Base-by-base conservation (phyloP, 2,113 vertebrate genomes). In the Sphyrna mokarran region DNA sequence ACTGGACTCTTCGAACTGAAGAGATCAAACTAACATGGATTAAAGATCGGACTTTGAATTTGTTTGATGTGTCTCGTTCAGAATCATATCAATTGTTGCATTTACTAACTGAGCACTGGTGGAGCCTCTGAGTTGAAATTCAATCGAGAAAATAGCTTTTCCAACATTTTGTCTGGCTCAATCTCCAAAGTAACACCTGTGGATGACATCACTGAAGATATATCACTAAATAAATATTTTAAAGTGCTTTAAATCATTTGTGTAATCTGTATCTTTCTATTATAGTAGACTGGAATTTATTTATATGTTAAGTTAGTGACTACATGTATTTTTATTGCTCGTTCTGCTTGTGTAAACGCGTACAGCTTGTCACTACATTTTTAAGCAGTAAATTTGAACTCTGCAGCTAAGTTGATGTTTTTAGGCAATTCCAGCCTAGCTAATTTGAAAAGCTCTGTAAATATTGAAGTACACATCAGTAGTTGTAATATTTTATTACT, bases 401-500 rank as follows among this genome's bases (percentile, higher is more conserved):
- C 66, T 37, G 63, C 63, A 69, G 91, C n/a, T 40, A 94, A 43
- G 66, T 90, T 90, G 54, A 94, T 68, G n/a, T 94, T 68, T 70
- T 14, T 95, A 14, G 66, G 40, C 26, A 0, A 72, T 95, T 95
- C 37, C 66, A 95, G 13, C 94, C 69, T 95, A 48, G 94, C 68
- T 95, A 18, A 43, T 69, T 94, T 94, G 23, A 69, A 94, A 70
- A 94, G 22, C 20, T 70, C 23, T 94, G 10, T 43, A 95, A 76
- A 54, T 66, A 95, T 72, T 43, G 94, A 95, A 72, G 0, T 96
- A 54, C 96, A 63, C 37, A 96, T 97, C 96, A 96, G 95, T 18
- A 96, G 26, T 94, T 96, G 97, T 96, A 96, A 68, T 97, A 76
- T 96, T 95, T 97, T 97, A 96, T 97, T 95, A 96, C 37, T 96